Base-by-base conservation (phyloP, 2,888 invertebrate genomes). In the Embidobia sp. region DNA sequence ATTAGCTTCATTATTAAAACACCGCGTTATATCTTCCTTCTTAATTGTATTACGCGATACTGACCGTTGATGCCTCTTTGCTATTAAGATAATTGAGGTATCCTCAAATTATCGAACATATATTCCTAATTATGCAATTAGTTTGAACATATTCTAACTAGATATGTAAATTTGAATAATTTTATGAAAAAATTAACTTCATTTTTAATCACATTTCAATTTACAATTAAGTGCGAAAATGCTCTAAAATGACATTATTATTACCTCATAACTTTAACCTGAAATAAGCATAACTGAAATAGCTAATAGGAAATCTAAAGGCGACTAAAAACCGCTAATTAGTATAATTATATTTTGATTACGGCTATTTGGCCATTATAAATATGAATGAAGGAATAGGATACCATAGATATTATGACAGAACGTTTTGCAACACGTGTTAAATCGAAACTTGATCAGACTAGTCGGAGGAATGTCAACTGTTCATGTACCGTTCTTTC, bases 401-500 rank as follows among this genome's bases (percentile, higher is more conserved):
- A 73, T 79, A 46, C 67, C n/a, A n/a, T n/a, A 78, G 33, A 11
- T 15, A 48, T 19, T 26, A 55, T 37, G 46, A 46, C 42, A 69
- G 59, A 40, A 42, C 42, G 53, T 55, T 72, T 79, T 76, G 80
- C 81, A 81, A 84, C 81, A 82, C 82, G 70, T 79, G 82, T 82
- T 78, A 77, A 77, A 77, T 82, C 64, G 79, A 80, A 77, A 81
- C 76, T 81, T 79, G 81, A 81, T 83, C 84, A 75, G 79, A 79
- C 81, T 78, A 72, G 79, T 78, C 76, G 80, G 77, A 79, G 83
- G 85, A 85, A 86, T 85, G 85, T 84, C 85, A 85, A 82, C 84
- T 70, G 77, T 70, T 80, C 80, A 79, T 81, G 85, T 85, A 85
- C 84, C 85, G 85, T 85, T 86, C 76, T 57, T 75, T 81, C 79